These are phyloP conservation scores for Chelon labrosus DNA, from an alignment of 2,797 vertebrate species.

Conservation along the genomic window DNA sequence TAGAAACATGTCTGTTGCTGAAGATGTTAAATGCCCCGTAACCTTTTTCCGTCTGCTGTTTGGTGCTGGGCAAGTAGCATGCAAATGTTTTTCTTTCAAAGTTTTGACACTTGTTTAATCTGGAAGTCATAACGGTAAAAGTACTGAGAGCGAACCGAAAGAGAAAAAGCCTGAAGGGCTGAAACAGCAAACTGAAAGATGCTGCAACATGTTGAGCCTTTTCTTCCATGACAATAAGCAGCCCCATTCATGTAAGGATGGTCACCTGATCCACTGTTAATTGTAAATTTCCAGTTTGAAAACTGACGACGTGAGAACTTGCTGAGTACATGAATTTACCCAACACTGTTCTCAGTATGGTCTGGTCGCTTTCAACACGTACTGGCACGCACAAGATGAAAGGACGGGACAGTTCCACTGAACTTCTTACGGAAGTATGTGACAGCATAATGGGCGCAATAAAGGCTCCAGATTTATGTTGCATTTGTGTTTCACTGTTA, in stretches of 20 bases:
- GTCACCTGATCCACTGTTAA: constrained; percentile 5
- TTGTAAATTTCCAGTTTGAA: not conserved
- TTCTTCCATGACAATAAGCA: not conserved
- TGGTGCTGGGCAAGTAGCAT: not conserved
- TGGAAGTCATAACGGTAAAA: not conserved
- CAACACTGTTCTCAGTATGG: not conserved
- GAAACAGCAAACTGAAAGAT: constrained; percentile 9
- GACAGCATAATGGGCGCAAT: not conserved
- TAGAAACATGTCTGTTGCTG: not conserved
- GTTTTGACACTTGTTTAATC: not conserved
- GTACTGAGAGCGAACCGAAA: not conserved
- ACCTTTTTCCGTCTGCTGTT: not conserved
- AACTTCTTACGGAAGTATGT: not conserved
- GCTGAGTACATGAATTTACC: not conserved
- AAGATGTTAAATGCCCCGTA: not conserved
- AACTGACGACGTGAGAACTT: not conserved
- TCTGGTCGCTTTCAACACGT: constrained; percentile 1
- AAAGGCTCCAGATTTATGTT: not conserved
- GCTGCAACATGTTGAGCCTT: not conserved
- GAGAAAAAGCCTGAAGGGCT: not conserved
- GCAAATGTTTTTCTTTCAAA: not conserved
- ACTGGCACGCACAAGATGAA: not conserved
- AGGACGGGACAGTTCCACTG: not conserved
- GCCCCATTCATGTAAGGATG: not conserved
- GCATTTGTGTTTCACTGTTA: no score